Conservation (phyloP, 2,888 invertebrate species). For the Pheosia tremula region DNA sequence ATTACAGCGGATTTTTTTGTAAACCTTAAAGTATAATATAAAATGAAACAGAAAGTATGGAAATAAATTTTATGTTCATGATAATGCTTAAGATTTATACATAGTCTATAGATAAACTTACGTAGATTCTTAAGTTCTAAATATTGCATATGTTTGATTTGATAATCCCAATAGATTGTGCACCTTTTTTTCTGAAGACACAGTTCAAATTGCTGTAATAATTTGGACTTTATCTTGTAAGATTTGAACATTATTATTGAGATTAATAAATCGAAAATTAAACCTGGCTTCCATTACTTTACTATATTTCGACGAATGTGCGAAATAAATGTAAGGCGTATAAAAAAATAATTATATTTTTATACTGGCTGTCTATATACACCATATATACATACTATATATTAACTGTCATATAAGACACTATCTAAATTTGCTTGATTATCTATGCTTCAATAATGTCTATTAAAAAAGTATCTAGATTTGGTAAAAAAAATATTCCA, state of each 20-base stretch:
- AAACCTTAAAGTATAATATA: conserved; percentile 18
- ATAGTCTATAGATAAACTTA: too few species aligned
- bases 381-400: conserved; percentile 80
- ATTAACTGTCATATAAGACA: conserved; percentile 74
- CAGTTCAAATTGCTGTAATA: neutral
- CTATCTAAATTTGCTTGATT: conserved; percentile 47
- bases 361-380: conserved; percentile 63
- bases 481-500: conserved; percentile 63
- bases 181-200: neutral
- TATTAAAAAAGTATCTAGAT: conserved; percentile 40
- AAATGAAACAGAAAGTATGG: conserved; percentile 28
- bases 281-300: conserved; percentile 55
- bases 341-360: conserved; percentile 30
- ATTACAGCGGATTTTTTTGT: too few species aligned
- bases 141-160: conserved; percentile 32
- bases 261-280: conserved; percentile 34
- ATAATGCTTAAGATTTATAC: conserved; percentile 12
- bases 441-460: conserved; percentile 57
- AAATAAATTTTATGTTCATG: conserved; percentile 41
- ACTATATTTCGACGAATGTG: conserved; percentile 70
- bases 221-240: neutral
- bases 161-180: conserved; percentile 28
- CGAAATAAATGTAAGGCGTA: conserved; percentile 72
- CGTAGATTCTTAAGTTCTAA: conserved; percentile 28
- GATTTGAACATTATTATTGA: conserved; percentile 16